Percentiles rank a stretch among this genome's conserved stretches.
Evolutionary conservation across 2,113 vertebrate species (phyloP).

Genomic region (Protobothrops mucrosquamatus): DNA sequence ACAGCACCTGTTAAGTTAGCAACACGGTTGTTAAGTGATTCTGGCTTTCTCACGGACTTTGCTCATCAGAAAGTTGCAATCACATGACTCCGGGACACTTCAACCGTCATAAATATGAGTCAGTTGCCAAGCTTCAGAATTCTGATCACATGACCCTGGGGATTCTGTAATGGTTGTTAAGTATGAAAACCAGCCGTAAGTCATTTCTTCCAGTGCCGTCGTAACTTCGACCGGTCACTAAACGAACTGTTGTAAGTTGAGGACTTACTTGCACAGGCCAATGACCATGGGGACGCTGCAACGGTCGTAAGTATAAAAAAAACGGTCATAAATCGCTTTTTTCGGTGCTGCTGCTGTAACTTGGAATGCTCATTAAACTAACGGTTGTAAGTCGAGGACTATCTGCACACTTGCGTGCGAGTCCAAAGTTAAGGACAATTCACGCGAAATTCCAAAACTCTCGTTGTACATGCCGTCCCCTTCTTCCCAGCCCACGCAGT

Average conservation of each 20-base stretch:
- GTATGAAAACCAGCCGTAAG: background rate
- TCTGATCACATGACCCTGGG: too few relatives aligned
- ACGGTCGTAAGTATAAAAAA: background rate
- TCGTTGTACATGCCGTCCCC: background rate
- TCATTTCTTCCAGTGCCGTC: background rate
- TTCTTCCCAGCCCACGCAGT: background rate
- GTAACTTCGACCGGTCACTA: background rate
- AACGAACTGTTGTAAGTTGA: background rate
- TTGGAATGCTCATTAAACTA: background rate
- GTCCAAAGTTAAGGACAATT: background rate
- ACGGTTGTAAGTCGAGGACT: background rate
- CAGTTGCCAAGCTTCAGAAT: too few relatives aligned
- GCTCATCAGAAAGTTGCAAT: background rate
- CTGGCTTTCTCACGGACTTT: background rate
- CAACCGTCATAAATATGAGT: background rate
- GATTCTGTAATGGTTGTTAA: background rate
- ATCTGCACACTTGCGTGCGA: background rate
- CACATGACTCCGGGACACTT: background rate
- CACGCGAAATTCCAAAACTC: conserved; percentile 37
- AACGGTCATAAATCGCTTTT: background rate
- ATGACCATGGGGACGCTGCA: background rate
- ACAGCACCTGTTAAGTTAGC: background rate
- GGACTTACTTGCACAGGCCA: background rate
- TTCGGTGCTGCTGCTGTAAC: background rate
- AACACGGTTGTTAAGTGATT: background rate